Evolutionary conservation across 2,888 invertebrate genomes (phyloP).

Genomic region (Nemurella pictetii): DNA sequence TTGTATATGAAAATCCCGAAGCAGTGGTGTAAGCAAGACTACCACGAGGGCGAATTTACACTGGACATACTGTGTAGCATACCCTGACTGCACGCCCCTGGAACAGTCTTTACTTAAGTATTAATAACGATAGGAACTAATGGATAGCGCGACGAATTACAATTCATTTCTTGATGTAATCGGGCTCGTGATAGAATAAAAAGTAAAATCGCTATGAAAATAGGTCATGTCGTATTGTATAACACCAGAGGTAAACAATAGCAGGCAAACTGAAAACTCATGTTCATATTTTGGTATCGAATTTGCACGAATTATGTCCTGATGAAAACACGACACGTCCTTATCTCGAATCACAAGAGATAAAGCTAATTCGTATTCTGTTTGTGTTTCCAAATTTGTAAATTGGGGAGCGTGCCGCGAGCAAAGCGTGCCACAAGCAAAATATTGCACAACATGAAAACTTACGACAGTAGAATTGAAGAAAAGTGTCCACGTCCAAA

Average conservation of each 20-base stretch:
- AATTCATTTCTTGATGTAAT: background rate
- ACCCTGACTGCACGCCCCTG: too few relatives aligned
- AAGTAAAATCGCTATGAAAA: background rate
- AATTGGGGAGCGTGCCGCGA: background rate
- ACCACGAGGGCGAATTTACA: too few relatives aligned
- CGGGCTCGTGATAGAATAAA: background rate
- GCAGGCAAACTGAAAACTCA: background rate
- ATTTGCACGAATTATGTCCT: background rate
- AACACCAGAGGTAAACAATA: background rate
- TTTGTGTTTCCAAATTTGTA: background rate
- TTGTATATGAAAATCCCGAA: too few relatives aligned
- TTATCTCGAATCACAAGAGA: background rate
- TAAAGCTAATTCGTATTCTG: background rate
- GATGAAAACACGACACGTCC: too few relatives aligned
- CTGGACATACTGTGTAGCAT: too few relatives aligned
- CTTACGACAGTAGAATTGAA: conserved; percentile 37
- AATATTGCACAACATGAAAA: background rate
- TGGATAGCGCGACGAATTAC: background rate
- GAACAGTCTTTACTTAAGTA: too few relatives aligned
- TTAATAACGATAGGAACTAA: too few relatives aligned
- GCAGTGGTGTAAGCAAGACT: too few relatives aligned
- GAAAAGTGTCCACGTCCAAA: conserved; percentile 30
- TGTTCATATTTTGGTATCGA: background rate
- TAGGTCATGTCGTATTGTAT: background rate
- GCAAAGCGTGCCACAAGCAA: background rate